Base-by-base conservation (phyloP, 2,797 vertebrate species). In the Phoebastria nigripes region DNA sequence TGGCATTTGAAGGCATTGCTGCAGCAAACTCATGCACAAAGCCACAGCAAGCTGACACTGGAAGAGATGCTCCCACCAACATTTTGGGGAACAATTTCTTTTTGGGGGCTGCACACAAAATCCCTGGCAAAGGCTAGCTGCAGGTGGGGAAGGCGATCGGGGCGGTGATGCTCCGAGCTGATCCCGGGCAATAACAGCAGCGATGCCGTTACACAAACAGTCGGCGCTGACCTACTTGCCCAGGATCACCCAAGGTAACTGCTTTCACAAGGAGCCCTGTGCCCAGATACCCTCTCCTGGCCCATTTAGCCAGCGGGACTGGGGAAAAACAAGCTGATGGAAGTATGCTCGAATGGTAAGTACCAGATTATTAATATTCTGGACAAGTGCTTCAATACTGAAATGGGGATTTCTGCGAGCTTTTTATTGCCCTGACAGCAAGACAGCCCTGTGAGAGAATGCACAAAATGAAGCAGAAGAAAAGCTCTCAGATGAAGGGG, bases 401-500 rank as follows among this genome's bases (percentile, higher is more conserved):
- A 94, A 91, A 87, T 61, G 63, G 56, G 91, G 79, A 96, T 93
- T 95, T 94, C 87, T 82, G 58, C 8, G 21, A 2, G 56, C 59
- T 92, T 92, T 93, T 90, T 94, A 95, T 78, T 93, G 88, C 83
- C 82, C 67, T 92, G 93, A 89, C 93, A 96, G 92, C 84, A 70
- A 31, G 80, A 61, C 24, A 11, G 83, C 59, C 61, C 78, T 56
- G 35, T 3, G 46, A 92, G 88, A 76, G 88, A 96, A 78, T 9
- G 67, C 28, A 71, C 25, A 67, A 59, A 92, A 71, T 24, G 72
- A 74, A 56, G 55, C 35, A 49, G 49, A 46, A 72, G 41, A 70
- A 85, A 89, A 95, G 65, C 58, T 74, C 87, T 95, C 62, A 72
- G 33, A 86, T 28, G 31, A 78, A 69, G 58, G 18, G 35, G 47